Conservation (phyloP, 2,113 vertebrate species). For the Macaca nemestrina region DNA sequence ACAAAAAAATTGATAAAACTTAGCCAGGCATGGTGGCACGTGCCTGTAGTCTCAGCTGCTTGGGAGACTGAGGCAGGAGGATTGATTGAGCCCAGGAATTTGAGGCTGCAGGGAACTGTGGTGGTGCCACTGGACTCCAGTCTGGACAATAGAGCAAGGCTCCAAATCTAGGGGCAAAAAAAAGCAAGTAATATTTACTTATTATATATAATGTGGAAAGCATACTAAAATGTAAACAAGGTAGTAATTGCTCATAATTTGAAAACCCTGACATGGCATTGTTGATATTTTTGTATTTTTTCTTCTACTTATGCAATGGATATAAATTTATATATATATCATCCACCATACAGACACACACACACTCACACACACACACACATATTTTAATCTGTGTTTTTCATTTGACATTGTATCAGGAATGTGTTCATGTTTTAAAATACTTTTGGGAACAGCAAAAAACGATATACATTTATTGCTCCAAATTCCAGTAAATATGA, state of each 20-base stretch:
- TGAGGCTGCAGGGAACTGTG: no score
- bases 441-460: not conserved
- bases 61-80: no score
- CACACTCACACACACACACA: not conserved
- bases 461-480: not conserved
- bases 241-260: not conserved
- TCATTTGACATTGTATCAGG: not conserved
- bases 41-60: no score
- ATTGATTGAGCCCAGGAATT: no score
- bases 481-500: not conserved
- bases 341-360: not conserved
- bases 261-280: not conserved
- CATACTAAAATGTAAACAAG: not conserved
- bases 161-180: not conserved
- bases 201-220: not conserved
- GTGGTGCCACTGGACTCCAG: no score
- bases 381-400: slow-evolving; percentile 13
- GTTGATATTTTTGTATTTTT: not conserved
- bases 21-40: no score
- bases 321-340: not conserved
- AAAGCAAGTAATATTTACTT: not conserved
- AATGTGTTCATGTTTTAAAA: slow-evolving; percentile 20
- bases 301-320: not conserved
- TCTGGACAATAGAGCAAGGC: no score
- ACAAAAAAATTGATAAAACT: no score